Evolutionary conservation across 2,797 vertebrate genomes (phyloP).

Genomic region (Coregonus sp.): DNA sequence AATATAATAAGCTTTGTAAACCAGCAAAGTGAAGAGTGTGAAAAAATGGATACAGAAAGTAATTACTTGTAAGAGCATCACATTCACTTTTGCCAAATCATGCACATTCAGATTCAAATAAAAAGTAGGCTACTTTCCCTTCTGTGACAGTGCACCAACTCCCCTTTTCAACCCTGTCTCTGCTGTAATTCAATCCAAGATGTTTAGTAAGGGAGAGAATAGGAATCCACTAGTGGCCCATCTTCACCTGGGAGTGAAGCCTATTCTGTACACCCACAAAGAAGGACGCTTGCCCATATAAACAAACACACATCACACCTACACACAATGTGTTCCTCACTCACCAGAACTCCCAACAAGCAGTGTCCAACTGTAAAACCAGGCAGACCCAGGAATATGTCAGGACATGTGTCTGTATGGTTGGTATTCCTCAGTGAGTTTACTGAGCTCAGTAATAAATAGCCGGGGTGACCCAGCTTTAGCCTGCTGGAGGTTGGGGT

Average conservation of each 20-base stretch:
- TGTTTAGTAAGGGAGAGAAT: slow-evolving; percentile 8
- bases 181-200: background rate
- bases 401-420: slow-evolving; percentile 35
- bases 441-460: slow-evolving; percentile 43
- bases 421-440: slow-evolving; percentile 32
- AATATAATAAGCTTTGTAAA: background rate
- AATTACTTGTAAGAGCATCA: background rate
- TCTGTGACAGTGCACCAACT: slow-evolving; percentile 1
- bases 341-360: background rate
- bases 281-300: background rate
- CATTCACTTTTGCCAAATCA: background rate
- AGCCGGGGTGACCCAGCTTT: slow-evolving; percentile 47
- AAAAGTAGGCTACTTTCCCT: background rate
- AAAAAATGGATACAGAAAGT: background rate
- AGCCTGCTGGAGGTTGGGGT: slow-evolving; percentile 19
- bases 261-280: slow-evolving; percentile 4
- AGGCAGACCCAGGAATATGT: slow-evolving; percentile 56
- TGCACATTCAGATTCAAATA: background rate
- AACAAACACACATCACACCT: background rate
- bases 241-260: slow-evolving; percentile 21
- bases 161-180: slow-evolving; percentile 10
- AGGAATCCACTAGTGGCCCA: background rate
- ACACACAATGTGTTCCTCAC: slow-evolving; percentile 11
- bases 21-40: background rate
- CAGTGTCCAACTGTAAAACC: slow-evolving; percentile 67